These are phyloP conservation scores for Cryptus viduatorius DNA, from an alignment of 2,888 invertebrate species.

Conservation along the genomic window DNA sequence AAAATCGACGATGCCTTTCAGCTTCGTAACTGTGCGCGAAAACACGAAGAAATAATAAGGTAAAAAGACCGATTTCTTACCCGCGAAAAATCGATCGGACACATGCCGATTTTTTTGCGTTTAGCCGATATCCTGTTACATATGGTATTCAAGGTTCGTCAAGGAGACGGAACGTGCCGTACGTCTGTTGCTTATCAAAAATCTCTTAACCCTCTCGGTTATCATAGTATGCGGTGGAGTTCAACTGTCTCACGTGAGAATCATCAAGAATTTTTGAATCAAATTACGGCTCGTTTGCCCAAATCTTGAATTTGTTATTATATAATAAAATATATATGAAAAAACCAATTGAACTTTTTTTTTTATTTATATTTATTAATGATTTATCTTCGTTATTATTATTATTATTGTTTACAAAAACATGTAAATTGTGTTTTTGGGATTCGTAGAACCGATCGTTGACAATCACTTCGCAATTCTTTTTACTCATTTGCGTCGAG, in stretches of 20 bases:
- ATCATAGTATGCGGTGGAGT: slow-evolving; percentile 63
- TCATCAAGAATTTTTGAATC: neutral
- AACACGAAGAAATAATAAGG: slow-evolving; percentile 74
- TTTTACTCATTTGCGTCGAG: slow-evolving; percentile 71
- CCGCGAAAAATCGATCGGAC: neutral
- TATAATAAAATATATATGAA: no score
- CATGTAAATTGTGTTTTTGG: neutral
- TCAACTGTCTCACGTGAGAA: slow-evolving; percentile 63
- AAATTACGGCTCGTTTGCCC: neutral
- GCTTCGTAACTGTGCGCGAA: slow-evolving; percentile 70
- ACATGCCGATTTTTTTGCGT: no score
- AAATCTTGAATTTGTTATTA: no score
- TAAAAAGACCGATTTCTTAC: slow-evolving; percentile 35
- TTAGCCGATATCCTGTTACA: no score
- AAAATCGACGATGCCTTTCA: slow-evolving; percentile 50
- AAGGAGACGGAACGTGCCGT: slow-evolving; percentile 51
- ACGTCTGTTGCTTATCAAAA: slow-evolving; percentile 64
- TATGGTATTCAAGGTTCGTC: slow-evolving; percentile 59
- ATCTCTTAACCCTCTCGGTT: slow-evolving; percentile 52
- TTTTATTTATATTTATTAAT: neutral
- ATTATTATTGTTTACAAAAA: neutral
- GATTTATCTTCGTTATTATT: slow-evolving; percentile 5
- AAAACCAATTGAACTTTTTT: no score
- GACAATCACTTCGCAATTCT: slow-evolving; percentile 69
- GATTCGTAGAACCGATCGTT: slow-evolving; percentile 68